Evolutionary conservation across 1,140 invertebrate genomes (phyloP).

Genomic region (Nebria ingens): DNA sequence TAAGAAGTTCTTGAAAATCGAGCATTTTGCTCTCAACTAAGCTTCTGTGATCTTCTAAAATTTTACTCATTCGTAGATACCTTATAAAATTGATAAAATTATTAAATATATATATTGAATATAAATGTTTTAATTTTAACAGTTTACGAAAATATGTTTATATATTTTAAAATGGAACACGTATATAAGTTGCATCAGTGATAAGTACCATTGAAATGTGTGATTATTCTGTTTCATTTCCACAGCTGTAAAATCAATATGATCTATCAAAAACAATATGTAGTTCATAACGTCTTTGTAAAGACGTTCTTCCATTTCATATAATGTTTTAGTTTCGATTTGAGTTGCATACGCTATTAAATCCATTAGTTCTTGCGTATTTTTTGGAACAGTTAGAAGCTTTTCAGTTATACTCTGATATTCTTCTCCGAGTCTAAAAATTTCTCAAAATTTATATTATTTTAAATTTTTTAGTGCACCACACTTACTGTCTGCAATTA

Average conservation of each 20-base stretch:
- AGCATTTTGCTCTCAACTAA: constrained; percentile 72
- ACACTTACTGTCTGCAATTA: constrained; percentile 65
- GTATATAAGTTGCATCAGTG: no score
- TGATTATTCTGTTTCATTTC: constrained; percentile 81
- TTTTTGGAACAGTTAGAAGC: constrained; percentile 64
- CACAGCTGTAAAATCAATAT: constrained; percentile 61
- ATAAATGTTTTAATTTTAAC: neutral
- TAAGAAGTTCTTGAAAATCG: constrained; percentile 77
- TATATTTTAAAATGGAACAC: no score
- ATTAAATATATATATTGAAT: neutral
- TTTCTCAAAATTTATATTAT: neutral
- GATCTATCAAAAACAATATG: constrained; percentile 70
- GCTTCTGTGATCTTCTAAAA: constrained; percentile 70
- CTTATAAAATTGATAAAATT: constrained; percentile 22
- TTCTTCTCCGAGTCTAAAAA: constrained; percentile 67
- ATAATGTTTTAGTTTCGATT: constrained; percentile 58
- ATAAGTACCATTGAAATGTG: constrained; percentile 66
- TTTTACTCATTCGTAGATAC: constrained; percentile 62
- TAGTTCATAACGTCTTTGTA: constrained; percentile 50
- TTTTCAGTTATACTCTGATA: constrained; percentile 74
- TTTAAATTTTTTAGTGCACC: no score
- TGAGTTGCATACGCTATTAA: constrained; percentile 66
- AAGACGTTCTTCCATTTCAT: constrained; percentile 65
- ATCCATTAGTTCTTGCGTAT: constrained; percentile 77
- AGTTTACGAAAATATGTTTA: no score